Percentiles rank a stretch among this genome's conserved stretches.
phyloP scores from a whole-genome alignment of 2,113 vertebrate species.

The Microtus richardsoni region DNA sequence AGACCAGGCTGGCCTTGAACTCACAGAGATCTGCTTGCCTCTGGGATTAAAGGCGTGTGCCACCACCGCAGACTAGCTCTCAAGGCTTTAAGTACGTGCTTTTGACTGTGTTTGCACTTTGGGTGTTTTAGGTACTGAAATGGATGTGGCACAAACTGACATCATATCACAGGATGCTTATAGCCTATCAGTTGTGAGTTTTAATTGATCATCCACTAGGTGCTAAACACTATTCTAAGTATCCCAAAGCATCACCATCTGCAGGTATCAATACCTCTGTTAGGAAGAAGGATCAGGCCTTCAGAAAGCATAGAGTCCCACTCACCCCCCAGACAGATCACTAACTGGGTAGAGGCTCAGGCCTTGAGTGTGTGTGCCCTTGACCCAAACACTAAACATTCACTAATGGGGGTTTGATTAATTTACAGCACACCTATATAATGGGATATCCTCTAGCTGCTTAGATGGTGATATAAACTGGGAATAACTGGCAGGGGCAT shows the following conservation, averaged over 20 bases:
- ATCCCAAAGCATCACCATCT: background rate
- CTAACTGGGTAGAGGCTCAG: background rate
- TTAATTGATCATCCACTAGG: background rate
- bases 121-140: background rate
- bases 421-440: background rate
- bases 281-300: background rate
- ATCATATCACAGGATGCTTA: no score
- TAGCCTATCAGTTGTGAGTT: rapidly evolving
- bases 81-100: background rate
- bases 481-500: slow-evolving; percentile 9
- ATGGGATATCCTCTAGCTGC: slow-evolving; percentile 17
- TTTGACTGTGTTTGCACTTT: background rate
- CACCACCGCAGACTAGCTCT: no score
- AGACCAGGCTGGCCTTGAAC: no score
- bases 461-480: background rate
- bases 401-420: slow-evolving; percentile 15
- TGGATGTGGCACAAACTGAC: background rate
- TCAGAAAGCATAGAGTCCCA: background rate
- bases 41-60: no score
- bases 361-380: background rate
- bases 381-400: background rate
- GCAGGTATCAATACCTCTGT: background rate
- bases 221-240: background rate
- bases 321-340: background rate
- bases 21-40: no score